Base-by-base conservation (phyloP, 2,888 invertebrate genomes). In the Kryphioiulus occultus region DNA sequence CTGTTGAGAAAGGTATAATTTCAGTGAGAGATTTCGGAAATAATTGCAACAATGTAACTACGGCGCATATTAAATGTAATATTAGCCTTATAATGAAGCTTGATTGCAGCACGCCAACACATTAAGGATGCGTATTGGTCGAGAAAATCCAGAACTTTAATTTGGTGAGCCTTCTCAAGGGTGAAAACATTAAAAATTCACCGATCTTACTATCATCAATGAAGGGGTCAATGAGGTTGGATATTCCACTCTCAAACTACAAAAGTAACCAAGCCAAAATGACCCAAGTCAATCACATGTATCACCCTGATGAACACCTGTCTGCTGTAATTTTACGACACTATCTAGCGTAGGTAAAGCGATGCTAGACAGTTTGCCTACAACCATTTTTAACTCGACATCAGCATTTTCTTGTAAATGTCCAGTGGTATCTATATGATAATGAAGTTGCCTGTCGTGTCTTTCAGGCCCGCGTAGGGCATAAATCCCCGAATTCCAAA, bases 41-140 rank as follows among this genome's bases (percentile, higher is more conserved):
- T 68, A 68, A 68, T 68, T 68, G 68, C 68, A 68, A 68, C 68
- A 68, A 68, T 68, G 68, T 68, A 35, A 68, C 68, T 26, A 68
- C 26, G 26, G 68, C 26, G 68, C 68, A 26, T 68, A 68, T 68
- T 68, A 68, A 68, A 68, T 68, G 68, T 68, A 68, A 68, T 22
- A 68, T 68, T 68, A 68, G 68, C 68, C 26, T 5, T 10, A 26
- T 68, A 68, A 26, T 68, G 26, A 26, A 26, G 68, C 19, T 53
- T 19, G 53, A 53, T 53, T 53, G 19, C 19, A n/a, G 53, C n/a
- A 53, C n/a, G 53, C 68, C 68, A 26, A 26, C 68, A 68, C 26
- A 68, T 68, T 68, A 26, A 68, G 68, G 26, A 68, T 68, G 68
- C 9, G n/a, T 26, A 68, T 26, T 26, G 10, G 26, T 10, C 26